Base-by-base conservation (phyloP, 2,113 vertebrate species). In the Alethe diademata region DNA sequence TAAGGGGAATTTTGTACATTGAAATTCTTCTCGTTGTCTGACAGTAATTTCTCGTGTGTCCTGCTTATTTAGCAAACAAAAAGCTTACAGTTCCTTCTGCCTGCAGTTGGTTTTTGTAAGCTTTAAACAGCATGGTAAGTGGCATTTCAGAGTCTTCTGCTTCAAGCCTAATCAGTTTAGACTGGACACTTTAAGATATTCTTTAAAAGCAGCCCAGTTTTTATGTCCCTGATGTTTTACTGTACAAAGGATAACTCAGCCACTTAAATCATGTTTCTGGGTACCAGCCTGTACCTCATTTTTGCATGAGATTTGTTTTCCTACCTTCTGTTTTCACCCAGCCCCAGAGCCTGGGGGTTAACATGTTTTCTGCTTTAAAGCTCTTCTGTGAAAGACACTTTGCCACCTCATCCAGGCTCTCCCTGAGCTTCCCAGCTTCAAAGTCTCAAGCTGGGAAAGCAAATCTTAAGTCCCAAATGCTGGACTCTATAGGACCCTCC, bases 361-460 rank as follows among this genome's bases (percentile, higher is more conserved):
- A 91, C 72, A 19, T 66, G 24, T 86, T 94, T 95, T 96, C 85
- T 86, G 71, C 95, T 94, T 90, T 95, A 89, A 92, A 92, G 43
- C 85, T 86, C 60, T 88, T 43, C 43, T 78, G 83, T 74, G 60
- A 93, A 95, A 96, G 70, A 78, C 69, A 73, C 74, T 96, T 90
- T 45, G 45, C 85, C 82, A 86, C 53, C 82, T 95, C 74, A 90
- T 28, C 87, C 92, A 74, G 66, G 28, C 92, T 43, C 62, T 53
- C 84, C 87, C 87, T 88, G 6, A 67, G 67, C 85, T 69, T 67
- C 90, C 72, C 73, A 65, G 13, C 93, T 94, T 94, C 90, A 93
- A 96, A 96, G 79, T 47, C 86, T 80, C 75, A 78, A 86, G 86
- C 69, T 93, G 93, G 90, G 94, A 83, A 95, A 96, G 88, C 76